Percentiles rank a stretch among this genome's conserved stretches.
These are phyloP conservation scores for Drosophila planitibia DNA, from an alignment of 2,888 invertebrate genomes.

Conservation along the genomic window DNA sequence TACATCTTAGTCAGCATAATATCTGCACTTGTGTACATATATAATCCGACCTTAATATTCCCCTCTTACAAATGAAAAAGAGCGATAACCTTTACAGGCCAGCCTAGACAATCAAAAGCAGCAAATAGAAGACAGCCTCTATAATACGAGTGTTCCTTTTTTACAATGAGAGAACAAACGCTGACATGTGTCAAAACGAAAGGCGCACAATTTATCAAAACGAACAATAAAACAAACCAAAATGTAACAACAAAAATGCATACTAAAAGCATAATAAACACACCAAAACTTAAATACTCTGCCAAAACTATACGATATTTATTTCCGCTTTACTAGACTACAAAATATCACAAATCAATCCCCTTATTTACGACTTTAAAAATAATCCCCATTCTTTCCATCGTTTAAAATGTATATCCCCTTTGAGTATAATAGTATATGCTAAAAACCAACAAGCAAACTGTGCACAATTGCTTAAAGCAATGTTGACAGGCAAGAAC, in stretches of 20 bases:
- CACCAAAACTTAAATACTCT: constrained; percentile 34
- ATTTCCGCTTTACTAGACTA: not conserved
- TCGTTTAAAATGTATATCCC: not conserved
- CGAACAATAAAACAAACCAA: constrained; percentile 62
- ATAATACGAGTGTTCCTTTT: constrained; percentile 29
- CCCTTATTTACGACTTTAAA: not conserved
- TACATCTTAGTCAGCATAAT: not conserved
- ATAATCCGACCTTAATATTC: not conserved
- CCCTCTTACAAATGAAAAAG: constrained; percentile 30
- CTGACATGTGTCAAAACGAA: constrained; percentile 80
- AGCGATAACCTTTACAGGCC: constrained; percentile 51
- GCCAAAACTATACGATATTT: not conserved
- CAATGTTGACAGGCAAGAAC: constrained; percentile 44
- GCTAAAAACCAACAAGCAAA: constrained; percentile 26
- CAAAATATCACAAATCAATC: not conserved
- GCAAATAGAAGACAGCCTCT: constrained; percentile 39
- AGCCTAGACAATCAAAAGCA: constrained; percentile 47
- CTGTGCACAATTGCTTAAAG: constrained; percentile 50
- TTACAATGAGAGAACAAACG: constrained; percentile 65
- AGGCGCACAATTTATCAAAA: constrained; percentile 79
- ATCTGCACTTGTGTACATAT: not conserved
- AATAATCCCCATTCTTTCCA: not conserved
- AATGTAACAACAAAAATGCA: constrained; percentile 40
- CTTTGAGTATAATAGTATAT: not conserved
- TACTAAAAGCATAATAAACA: not conserved